Evolutionary conservation across 2,113 vertebrate species (phyloP).

Genomic region (Xiphophorus couchianus): DNA sequence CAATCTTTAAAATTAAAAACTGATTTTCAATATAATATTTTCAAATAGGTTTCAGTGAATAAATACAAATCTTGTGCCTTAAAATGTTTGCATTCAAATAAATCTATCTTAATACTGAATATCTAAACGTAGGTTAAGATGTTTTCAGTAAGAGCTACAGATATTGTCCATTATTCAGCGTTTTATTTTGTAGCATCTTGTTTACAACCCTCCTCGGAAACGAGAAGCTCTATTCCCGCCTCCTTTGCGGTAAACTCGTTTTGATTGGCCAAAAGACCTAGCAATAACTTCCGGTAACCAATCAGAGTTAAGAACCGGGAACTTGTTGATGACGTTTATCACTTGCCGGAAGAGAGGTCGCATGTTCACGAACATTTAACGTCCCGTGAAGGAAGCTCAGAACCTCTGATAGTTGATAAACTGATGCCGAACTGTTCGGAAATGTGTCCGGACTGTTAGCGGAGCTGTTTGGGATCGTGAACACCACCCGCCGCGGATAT

Average conservation of each 20-base stretch:
- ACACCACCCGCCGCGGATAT: accelerated
- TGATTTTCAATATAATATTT: too few relatives aligned
- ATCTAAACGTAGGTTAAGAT: too few relatives aligned
- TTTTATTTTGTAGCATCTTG: constrained; percentile 6
- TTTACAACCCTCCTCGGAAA: not conserved
- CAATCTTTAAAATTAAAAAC: too few relatives aligned
- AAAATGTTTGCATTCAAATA: too few relatives aligned
- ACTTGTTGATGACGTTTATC: constrained; percentile 49
- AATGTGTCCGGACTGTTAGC: not conserved
- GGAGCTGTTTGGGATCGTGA: accelerated
- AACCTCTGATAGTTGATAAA: not conserved
- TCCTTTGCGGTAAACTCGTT: accelerated
- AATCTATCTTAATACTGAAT: too few relatives aligned
- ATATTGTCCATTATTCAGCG: not conserved
- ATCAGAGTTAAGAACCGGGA: constrained; percentile 54
- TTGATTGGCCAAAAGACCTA: constrained; percentile 34
- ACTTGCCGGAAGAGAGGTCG: constrained; percentile 62
- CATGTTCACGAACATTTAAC: constrained; percentile 34
- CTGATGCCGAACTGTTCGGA: accelerated
- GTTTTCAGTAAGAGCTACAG: too few relatives aligned
- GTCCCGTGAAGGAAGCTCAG: not conserved
- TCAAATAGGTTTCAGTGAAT: too few relatives aligned
- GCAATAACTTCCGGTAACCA: not conserved
- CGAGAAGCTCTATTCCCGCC: constrained; percentile 4
- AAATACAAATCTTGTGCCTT: too few relatives aligned